Conservation (phyloP, 2,797 vertebrate genomes). For the Mus spretus region DNA sequence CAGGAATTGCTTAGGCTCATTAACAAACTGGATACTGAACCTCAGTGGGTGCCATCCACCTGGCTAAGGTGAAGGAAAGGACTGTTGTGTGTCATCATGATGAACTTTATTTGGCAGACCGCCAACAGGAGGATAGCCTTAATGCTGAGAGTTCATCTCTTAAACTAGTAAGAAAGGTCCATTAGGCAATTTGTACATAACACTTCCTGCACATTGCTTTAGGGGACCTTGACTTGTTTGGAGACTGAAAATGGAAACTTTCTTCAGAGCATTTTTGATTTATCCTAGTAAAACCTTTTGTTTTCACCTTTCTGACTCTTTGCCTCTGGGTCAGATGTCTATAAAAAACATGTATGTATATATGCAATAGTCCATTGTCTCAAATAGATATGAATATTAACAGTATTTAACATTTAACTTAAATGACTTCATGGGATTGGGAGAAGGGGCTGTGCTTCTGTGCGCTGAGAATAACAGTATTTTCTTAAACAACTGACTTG, state of each 20-base stretch:
- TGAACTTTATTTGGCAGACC: conserved; percentile 70
- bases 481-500: conserved; percentile 64
- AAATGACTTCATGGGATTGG: conserved; percentile 84
- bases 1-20: conserved; percentile 96
- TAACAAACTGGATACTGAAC: conserved; percentile 99
- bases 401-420: conserved; percentile 89
- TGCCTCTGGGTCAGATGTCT: conserved; percentile 79
- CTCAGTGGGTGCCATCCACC: conserved; percentile 98
- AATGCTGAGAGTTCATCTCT: conserved; percentile 68
- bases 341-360: conserved; percentile 70
- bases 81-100: conserved; percentile 54
- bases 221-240: conserved; percentile 72
- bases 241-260: conserved; percentile 79
- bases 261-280: conserved; percentile 80
- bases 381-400: conserved; percentile 86
- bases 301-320: conserved; percentile 69
- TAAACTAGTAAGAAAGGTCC: conserved; percentile 64
- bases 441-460: conserved; percentile 72
- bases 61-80: conserved; percentile 94
- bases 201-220: conserved; percentile 69
- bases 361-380: conserved; percentile 81
- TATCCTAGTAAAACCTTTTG: conserved; percentile 81
- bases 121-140: conserved; percentile 59
- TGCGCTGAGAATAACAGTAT: conserved; percentile 80
- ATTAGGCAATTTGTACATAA: conserved; percentile 67